Conservation (phyloP, 2,113 vertebrate genomes). For the Microtus montanus region DNA sequence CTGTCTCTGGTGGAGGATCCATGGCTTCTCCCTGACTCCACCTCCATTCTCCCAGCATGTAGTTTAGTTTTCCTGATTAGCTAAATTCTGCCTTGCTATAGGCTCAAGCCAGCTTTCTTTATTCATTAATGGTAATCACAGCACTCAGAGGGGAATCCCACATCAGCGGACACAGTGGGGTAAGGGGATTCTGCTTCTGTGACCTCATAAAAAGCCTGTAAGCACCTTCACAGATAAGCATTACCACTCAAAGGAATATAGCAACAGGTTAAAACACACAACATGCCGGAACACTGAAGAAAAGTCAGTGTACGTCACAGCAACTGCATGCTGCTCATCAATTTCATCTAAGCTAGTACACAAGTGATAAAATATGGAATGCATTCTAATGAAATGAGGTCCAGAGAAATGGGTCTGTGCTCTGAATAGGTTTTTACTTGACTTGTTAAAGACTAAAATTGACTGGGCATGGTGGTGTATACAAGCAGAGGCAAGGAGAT, state of each 20-base stretch:
- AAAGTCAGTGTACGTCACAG: not conserved
- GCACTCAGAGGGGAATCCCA: no score
- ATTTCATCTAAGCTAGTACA: constrained; percentile 11
- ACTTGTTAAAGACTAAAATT: not conserved
- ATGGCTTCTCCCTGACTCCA: no score
- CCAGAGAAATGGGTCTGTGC: constrained; percentile 8
- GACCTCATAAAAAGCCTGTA: not conserved
- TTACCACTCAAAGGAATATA: not conserved
- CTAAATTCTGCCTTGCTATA: no score
- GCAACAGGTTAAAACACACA: not conserved
- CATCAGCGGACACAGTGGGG: not conserved
- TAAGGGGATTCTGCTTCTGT: not conserved
- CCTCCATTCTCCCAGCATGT: no score
- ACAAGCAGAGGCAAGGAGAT: not conserved
- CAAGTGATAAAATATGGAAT: constrained; percentile 14
- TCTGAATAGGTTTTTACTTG: constrained; percentile 14
- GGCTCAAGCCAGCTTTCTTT: no score
- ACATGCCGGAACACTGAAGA: not conserved
- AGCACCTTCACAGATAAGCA: not conserved
- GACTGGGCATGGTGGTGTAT: not conserved
- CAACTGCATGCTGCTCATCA: not conserved
- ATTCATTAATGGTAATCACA: no score
- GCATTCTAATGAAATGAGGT: not conserved
- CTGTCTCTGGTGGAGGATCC: no score
- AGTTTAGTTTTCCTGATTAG: no score